Base-by-base conservation (phyloP, 2,113 vertebrate genomes). In the Rhineura floridana region DNA sequence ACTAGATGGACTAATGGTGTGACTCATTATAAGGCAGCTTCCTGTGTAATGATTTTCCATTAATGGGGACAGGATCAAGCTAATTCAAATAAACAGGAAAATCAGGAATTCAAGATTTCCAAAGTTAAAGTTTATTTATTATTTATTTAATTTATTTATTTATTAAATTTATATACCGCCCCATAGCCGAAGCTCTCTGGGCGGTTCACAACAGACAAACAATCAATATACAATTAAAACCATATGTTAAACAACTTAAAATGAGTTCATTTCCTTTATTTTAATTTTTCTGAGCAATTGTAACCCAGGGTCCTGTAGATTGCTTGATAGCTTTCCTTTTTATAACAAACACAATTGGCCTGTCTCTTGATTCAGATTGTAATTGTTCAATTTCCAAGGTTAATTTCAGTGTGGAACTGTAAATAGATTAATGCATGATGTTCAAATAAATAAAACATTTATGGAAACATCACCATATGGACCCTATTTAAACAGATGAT, bases 391-490 rank as follows among this genome's bases (percentile, higher is more conserved):
- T 81, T 88, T 91, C 83, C 90, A 94, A 95, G 93, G 87, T 94
- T 93, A 94, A 94, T 91, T 95, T 95, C 78, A 94, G 69, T 21
- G 48, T 90, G 25, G 75, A 92, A 69, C 23, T 93, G 36, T 88
- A 91, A 94, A 93, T 82, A 92, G 36, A 93, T 92, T 91, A 92
- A 92, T 88, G 88, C 79, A 93, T 36, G 92, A 75, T 95, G 81
- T 93, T 88, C 77, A 94, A 92, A 93, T 93, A 93, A 94, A 92
- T 89, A 90, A 96, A 96, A 95, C 79, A 92, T 94, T 95, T 92
- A 85, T 69, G 91, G 87, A 94, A 93, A 95, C 96, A 92, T 91
- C 55, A 90, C 91, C 90, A 92, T 95, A 94, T 94, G 89, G 90
- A 89, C 83, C 80, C 30, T 93, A 92, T 94, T 93, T 93, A 93